phyloP scores from a whole-genome alignment of 1,140 invertebrate genomes.

The Anoplophora glabripennis region DNA sequence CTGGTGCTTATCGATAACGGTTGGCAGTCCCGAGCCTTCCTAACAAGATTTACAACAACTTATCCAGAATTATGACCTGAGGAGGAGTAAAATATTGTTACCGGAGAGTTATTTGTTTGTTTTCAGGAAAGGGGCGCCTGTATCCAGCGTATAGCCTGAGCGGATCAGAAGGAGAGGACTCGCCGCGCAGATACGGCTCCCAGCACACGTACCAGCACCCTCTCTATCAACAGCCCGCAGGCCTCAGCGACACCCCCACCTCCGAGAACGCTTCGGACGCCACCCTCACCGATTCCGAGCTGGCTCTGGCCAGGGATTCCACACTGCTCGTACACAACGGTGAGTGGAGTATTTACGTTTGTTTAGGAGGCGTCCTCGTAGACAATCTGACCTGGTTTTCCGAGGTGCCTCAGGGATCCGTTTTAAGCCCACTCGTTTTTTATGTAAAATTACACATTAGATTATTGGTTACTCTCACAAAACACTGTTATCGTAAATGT shows the following conservation, averaged over 20 bases:
- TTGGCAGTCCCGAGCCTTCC: no score
- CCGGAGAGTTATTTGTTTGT: not conserved
- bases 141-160: slow-evolving; percentile 66
- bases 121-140: slow-evolving; percentile 57
- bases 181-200: slow-evolving; percentile 48
- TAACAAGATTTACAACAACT: no score
- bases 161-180: slow-evolving; percentile 63
- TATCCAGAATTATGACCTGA: not conserved
- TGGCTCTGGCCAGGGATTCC: slow-evolving; percentile 72
- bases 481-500: no score
- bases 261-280: slow-evolving; percentile 79
- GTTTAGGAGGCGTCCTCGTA: no score
- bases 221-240: slow-evolving; percentile 59
- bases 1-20: no score
- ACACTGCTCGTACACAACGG: slow-evolving; percentile 77
- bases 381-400: no score
- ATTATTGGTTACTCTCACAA: no score
- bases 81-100: not conserved
- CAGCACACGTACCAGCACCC: slow-evolving; percentile 50
- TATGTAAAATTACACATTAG: no score
- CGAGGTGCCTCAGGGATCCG: no score
- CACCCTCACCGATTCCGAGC: slow-evolving; percentile 75
- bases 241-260: slow-evolving; percentile 71
- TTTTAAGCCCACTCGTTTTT: no score
- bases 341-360: slow-evolving; percentile 47